Evolutionary conservation across 2,888 invertebrate genomes (phyloP), one percentile per base, ranked within the genome.

Genomic region (Endotricha flammealis): DNA sequence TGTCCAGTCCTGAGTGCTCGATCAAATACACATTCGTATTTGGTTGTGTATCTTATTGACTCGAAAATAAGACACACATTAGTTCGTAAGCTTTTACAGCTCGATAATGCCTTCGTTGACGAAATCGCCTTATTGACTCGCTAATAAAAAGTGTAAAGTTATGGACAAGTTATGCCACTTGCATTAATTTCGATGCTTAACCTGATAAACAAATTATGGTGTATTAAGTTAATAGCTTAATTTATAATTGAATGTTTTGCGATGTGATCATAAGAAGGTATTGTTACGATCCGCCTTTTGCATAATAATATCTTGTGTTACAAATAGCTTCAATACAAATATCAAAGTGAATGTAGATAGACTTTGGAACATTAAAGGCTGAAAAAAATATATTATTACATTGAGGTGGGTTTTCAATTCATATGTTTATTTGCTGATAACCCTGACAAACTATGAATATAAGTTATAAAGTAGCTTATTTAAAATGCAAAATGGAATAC

Each of bases 141-240:
- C 81, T 72, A 82, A 83, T 86, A 86, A 86, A 85, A 83, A 79
- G 77, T 80, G 77, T 82, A 67, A 83, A 86, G 77, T 86, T 86
- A 86, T 86, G 85, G 74, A 64, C 77, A 76, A 76, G 83, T 81
- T 82, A 81, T 80, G 79, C 83, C 79, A 77, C 81, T 81, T 81
- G 85, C 86, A 85, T 86, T 86, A 81, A 85, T 83, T 85, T 75
- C 67, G 86, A 86, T 86, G 85, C 83, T 85, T 75, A 86, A 80
- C 79, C 81, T 74, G 86, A 85, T 86, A 85, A 86, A 86, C 86
- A 86, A 86, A 86, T 86, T 85, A 86, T 80, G 62, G 76, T 76
- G 67, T 80, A 83, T 85, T 82, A 86, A 80, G 68, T 85, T 86
- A 78, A 86, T 85, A 81, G 83, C 85, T 85, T 83, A 81, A 86